Evolutionary conservation across 2,888 invertebrate genomes (phyloP).

Genomic region (Acholoe squamosa): DNA sequence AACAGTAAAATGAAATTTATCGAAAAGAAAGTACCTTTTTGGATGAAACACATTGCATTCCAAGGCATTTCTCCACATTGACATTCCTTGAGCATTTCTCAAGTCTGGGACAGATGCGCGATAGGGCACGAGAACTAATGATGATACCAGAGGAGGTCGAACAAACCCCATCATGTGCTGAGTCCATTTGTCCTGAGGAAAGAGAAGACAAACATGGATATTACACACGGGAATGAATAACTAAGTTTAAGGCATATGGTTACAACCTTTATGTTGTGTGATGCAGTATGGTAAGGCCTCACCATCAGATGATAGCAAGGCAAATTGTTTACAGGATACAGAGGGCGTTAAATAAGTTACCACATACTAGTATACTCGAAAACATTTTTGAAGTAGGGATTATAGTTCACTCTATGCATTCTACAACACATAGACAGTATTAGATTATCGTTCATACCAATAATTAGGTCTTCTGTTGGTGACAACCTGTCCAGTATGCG

Average conservation of each 20-base stretch:
- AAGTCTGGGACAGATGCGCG: constrained; percentile 35
- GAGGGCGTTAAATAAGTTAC: not conserved
- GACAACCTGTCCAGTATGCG: constrained; percentile 44
- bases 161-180: constrained; percentile 36
- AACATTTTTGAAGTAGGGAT: too few relatives aligned
- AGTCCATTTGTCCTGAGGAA: constrained; percentile 31
- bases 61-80: constrained; percentile 26
- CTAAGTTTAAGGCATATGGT: too few relatives aligned
- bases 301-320: too few relatives aligned
- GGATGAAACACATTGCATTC: constrained; percentile 42
- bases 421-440: not conserved
- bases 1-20: not conserved
- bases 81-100: not conserved
- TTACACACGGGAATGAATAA: not conserved
- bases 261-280: too few relatives aligned
- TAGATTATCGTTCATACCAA: not conserved
- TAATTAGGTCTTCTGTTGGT: constrained; percentile 40
- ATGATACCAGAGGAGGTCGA: constrained; percentile 8
- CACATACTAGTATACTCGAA: not conserved
- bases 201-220: not conserved
- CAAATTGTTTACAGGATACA: too few relatives aligned
- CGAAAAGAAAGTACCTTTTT: constrained; percentile 20
- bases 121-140: constrained; percentile 19
- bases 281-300: too few relatives aligned
- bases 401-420: too few relatives aligned